Evolutionary conservation across 2,797 vertebrate species (phyloP).

Genomic region (Lithobates pipiens): DNA sequence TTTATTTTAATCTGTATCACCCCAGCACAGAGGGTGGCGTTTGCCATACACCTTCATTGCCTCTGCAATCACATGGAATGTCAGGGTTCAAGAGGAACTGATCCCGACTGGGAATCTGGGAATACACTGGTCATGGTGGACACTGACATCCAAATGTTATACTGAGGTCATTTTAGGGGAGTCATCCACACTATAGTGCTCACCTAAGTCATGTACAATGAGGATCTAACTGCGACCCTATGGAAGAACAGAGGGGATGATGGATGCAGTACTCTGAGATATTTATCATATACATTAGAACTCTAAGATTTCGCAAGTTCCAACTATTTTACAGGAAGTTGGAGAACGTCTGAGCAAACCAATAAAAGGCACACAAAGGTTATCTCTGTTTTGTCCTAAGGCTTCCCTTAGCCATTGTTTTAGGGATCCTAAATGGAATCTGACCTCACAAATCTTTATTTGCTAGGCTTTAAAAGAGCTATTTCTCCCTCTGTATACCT

Average conservation of each 20-base stretch:
- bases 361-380: conserved; percentile 32
- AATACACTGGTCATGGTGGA: neutral
- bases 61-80: neutral
- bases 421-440: neutral
- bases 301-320: neutral
- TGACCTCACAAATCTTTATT: conserved; percentile 16
- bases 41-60: neutral
- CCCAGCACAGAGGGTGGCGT: no score
- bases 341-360: conserved; percentile 13
- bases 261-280: neutral
- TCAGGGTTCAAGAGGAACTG: neutral
- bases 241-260: no score
- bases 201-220: neutral
- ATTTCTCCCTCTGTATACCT: neutral
- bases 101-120: neutral
- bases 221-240: neutral
- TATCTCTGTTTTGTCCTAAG: neutral
- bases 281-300: neutral
- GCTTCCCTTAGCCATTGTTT: conserved; percentile 40
- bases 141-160: neutral
- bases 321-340: conserved; percentile 18
- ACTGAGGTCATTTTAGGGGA: neutral
- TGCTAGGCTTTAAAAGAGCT: conserved; percentile 5
- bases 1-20: neutral
- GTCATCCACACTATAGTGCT: neutral